Conservation (phyloP, 2,113 vertebrate genomes). For the Hiodon alosoides region DNA sequence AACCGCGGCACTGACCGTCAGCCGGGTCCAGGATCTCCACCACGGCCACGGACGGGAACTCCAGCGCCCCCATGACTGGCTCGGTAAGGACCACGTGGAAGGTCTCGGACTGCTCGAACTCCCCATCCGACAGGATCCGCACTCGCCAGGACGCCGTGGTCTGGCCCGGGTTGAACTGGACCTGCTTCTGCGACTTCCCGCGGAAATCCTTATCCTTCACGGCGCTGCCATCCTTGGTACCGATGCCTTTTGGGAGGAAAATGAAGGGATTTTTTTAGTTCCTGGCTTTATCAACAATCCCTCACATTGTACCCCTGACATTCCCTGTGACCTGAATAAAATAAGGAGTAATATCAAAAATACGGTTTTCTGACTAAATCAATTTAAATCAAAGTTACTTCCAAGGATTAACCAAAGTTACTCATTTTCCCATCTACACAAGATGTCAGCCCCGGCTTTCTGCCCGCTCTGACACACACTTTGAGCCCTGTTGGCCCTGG, state of each 20-base stretch:
- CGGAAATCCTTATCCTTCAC: constrained; percentile 81
- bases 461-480: too few species aligned
- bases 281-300: background rate
- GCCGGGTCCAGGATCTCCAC: constrained; percentile 86
- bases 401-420: too few species aligned
- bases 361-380: too few species aligned
- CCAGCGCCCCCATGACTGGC: constrained; percentile 82
- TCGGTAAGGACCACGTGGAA: constrained; percentile 85
- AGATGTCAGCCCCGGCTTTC: too few species aligned
- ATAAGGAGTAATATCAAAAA: background rate
- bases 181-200: constrained; percentile 83
- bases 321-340: background rate
- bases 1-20: constrained; percentile 69
- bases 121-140: constrained; percentile 69
- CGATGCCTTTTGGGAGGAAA: constrained; percentile 66
- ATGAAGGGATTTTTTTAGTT: background rate
- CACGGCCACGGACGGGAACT: constrained; percentile 67
- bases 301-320: background rate
- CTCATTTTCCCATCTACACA: too few species aligned
- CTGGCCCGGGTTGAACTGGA: constrained; percentile 94
- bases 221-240: constrained; percentile 77
- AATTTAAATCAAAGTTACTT: too few species aligned
- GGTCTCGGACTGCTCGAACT: constrained; percentile 78
- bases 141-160: constrained; percentile 76
- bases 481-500: too few species aligned